A percentile compares a stretch with the other conserved stretches of the same genome.
Conservation (phyloP, 1,140 invertebrate genomes). For the Centruroides vittatus region DNA sequence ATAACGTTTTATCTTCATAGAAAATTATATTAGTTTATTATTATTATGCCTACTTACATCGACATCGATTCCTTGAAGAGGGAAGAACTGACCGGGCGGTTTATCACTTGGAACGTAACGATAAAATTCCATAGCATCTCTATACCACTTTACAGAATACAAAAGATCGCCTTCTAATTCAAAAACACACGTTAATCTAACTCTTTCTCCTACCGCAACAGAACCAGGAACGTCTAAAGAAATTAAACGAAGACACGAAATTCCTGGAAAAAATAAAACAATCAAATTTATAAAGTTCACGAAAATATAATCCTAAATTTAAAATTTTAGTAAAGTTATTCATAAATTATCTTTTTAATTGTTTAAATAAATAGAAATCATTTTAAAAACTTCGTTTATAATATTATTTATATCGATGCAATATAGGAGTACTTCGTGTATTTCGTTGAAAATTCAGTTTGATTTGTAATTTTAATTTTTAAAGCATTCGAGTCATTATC, state of each 20-base stretch:
- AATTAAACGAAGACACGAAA: slow-evolving; percentile 31
- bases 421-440: too few species aligned
- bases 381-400: too few species aligned
- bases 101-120: slow-evolving; percentile 53
- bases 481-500: too few species aligned
- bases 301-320: too few species aligned
- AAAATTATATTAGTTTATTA: neutral
- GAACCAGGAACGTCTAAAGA: slow-evolving; percentile 51
- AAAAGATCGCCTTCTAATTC: slow-evolving; percentile 52
- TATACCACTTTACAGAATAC: slow-evolving; percentile 72
- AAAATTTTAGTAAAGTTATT: too few species aligned
- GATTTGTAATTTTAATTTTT: too few species aligned
- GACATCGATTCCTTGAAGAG: slow-evolving; percentile 56
- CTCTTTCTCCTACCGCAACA: slow-evolving; percentile 47
- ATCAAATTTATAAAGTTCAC: too few species aligned
- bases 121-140: slow-evolving; percentile 59
- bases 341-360: too few species aligned
- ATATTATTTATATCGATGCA: too few species aligned
- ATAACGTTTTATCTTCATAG: neutral
- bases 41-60: slow-evolving; percentile 46
- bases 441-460: too few species aligned
- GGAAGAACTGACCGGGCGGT: slow-evolving; percentile 56
- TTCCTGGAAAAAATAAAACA: slow-evolving; percentile 2
- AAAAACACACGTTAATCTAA: slow-evolving; percentile 55
- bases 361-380: too few species aligned